phyloP scores from a whole-genome alignment of 2,888 invertebrate genomes.

The Argynnis bischoffii region DNA sequence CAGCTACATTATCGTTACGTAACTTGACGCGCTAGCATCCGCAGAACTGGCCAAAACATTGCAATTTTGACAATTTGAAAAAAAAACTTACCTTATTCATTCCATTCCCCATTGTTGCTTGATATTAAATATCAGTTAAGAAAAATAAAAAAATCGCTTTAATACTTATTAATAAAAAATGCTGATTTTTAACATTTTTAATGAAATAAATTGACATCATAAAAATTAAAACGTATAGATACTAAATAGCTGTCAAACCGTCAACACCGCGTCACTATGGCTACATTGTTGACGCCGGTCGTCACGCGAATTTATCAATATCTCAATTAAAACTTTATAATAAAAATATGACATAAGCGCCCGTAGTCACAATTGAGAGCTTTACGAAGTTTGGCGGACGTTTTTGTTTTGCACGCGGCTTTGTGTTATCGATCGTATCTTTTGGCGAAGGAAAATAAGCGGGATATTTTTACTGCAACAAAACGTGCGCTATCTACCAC shows the following conservation, averaged over 20 bases:
- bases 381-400: constrained; percentile 26
- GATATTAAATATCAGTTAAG: constrained; percentile 43
- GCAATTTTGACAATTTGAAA: constrained; percentile 24
- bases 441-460: constrained; percentile 38
- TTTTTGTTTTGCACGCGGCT: constrained; percentile 41
- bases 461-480: constrained; percentile 37
- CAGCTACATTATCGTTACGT: constrained; percentile 51
- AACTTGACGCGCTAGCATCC: constrained; percentile 44
- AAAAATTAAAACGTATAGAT: constrained; percentile 39
- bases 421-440: constrained; percentile 47
- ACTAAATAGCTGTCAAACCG: constrained; percentile 59
- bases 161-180: constrained; percentile 50
- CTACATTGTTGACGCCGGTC: constrained; percentile 79
- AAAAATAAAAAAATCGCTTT: constrained; percentile 59
- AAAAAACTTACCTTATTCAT: constrained; percentile 90
- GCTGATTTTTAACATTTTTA: constrained; percentile 54
- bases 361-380: constrained; percentile 22
- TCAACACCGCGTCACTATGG: constrained; percentile 79
- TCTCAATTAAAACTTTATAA: constrained; percentile 50
- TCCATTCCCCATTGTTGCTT: constrained; percentile 88
- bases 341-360: constrained; percentile 42
- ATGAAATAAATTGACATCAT: constrained; percentile 43
- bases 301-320: constrained; percentile 58
- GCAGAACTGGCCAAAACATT: constrained; percentile 37
- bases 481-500: constrained; percentile 54